Evolutionary conservation across 2,797 vertebrate species (phyloP).

Genomic region (Propithecus deckenii): DNA sequence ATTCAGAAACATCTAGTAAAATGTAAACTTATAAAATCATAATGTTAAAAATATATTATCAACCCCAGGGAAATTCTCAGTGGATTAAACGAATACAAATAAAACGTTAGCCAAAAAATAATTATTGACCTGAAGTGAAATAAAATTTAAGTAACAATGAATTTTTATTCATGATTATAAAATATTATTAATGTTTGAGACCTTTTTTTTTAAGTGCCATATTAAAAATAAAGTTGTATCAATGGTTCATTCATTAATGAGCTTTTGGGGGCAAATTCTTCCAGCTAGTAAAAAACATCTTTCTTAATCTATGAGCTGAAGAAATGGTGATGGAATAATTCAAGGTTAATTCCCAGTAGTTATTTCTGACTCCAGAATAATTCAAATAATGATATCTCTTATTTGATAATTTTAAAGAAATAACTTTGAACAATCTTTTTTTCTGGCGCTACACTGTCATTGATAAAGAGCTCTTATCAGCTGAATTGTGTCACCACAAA

Average conservation of each 20-base stretch:
- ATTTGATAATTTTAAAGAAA: neutral
- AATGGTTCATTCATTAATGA: neutral
- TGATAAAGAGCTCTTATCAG: neutral
- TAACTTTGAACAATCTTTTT: neutral
- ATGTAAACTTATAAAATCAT: neutral
- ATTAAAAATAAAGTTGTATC: neutral
- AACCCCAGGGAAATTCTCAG: neutral
- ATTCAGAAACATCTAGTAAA: neutral
- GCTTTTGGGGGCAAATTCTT: neutral
- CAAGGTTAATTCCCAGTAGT: neutral
- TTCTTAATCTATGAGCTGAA: neutral
- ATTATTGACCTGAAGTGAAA: neutral
- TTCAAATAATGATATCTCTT: neutral
- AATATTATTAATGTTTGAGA: neutral
- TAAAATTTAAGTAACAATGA: neutral
- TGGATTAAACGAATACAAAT: neutral
- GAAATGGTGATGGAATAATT: neutral
- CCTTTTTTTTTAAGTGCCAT: neutral
- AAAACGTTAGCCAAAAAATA: neutral
- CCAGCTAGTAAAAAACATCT: neutral
- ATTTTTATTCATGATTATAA: neutral
- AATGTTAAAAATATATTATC: neutral
- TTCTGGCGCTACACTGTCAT: neutral
- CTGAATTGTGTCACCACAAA: neutral
- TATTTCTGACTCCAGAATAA: neutral